Conservation (phyloP, 2,113 vertebrate species). For the Sardina pilchardus region DNA sequence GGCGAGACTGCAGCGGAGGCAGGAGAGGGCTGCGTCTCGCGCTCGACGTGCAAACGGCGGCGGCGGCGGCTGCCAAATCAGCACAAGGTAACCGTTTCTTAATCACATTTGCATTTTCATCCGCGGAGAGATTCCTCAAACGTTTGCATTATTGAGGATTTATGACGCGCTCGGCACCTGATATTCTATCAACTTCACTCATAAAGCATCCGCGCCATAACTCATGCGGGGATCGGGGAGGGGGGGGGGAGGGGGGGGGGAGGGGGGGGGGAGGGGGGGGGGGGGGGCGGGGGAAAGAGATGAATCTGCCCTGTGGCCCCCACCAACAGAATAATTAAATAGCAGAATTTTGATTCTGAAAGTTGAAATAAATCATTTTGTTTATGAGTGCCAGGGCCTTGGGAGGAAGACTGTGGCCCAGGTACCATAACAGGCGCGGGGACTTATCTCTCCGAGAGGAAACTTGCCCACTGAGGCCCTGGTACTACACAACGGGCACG, state of each 20-base stretch:
- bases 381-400: conserved; percentile 76
- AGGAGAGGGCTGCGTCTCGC: not conserved
- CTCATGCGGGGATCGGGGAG: conserved; percentile 54
- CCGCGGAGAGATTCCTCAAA: conserved; percentile 79
- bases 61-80: conserved; percentile 71
- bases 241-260: conserved; percentile 57
- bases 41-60: not conserved
- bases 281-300: conserved; percentile 39
- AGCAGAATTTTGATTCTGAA: conserved; percentile 75
- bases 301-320: conserved; percentile 57
- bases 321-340: conserved; percentile 76
- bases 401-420: conserved; percentile 57
- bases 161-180: conserved; percentile 74
- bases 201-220: conserved; percentile 80
- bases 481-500: conserved; percentile 16
- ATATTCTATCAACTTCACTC: conserved; percentile 81
- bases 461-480: conserved; percentile 48
- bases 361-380: conserved; percentile 80
- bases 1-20: not conserved
- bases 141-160: conserved; percentile 84
- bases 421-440: conserved; percentile 18
- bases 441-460: conserved; percentile 21
- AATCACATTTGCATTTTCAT: conserved; percentile 83
- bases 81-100: conserved; percentile 77
- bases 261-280: conserved; percentile 56